A percentile compares a stretch with the other conserved stretches of the same genome.
phyloP scores from a whole-genome alignment of 2,797 vertebrate species.

The Platalea minor region DNA sequence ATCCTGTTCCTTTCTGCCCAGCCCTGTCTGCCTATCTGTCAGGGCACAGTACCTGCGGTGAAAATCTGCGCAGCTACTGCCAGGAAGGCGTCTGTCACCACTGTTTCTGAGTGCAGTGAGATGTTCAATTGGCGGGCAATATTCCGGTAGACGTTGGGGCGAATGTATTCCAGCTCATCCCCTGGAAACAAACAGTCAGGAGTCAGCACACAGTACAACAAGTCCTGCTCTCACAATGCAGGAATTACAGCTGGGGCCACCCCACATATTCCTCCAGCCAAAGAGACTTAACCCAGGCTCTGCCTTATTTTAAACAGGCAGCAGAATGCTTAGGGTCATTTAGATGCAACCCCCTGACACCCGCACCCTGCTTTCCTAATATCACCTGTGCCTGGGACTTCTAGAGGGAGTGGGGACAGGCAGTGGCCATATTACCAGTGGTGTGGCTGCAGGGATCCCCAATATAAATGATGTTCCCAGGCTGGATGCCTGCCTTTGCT shows the following conservation, averaged over 20 bases:
- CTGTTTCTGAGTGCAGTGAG: slow-evolving; percentile 85
- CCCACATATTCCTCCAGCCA: neutral
- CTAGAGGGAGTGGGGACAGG: neutral
- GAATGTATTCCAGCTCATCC: slow-evolving; percentile 94
- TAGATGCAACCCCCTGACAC: neutral
- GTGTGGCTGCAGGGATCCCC: neutral
- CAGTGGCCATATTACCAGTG: neutral
- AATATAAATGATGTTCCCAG: neutral
- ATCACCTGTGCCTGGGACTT: neutral
- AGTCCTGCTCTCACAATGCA: fast-evolving
- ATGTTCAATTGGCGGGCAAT: slow-evolving; percentile 93
- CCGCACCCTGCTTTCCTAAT: neutral
- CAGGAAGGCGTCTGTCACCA: slow-evolving; percentile 93
- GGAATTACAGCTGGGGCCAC: neutral
- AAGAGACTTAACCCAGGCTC: neutral
- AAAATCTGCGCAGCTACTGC: slow-evolving; percentile 94
- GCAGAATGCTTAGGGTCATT: neutral
- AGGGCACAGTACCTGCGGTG: slow-evolving; percentile 83
- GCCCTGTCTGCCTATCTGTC: neutral
- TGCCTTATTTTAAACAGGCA: neutral
- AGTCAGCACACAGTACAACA: neutral
- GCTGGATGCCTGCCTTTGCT: neutral
- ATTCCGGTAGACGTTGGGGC: slow-evolving; percentile 91
- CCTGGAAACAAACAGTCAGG: slow-evolving; percentile 68
- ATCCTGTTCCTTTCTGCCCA: neutral